Evolutionary conservation across 1,140 invertebrate genomes (phyloP).

Genomic region (Galleria mellonella): DNA sequence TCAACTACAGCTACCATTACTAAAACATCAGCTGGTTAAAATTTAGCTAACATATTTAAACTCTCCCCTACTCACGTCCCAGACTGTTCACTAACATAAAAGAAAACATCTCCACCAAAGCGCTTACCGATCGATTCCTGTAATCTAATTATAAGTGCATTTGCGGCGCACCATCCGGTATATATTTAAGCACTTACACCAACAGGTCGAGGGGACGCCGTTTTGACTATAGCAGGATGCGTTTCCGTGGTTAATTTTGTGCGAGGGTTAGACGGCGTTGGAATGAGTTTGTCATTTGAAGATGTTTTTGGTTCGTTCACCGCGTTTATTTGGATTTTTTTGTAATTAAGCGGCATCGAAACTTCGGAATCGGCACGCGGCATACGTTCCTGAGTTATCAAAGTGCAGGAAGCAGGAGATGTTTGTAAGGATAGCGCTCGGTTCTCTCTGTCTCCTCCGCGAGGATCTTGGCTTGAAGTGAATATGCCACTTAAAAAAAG

Average conservation of each 20-base stretch:
- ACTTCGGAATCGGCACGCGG: too few species aligned
- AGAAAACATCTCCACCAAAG: constrained; percentile 1
- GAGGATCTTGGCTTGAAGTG: too few species aligned
- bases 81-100: neutral
- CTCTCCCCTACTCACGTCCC: neutral
- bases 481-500: too few species aligned
- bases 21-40: too few species aligned
- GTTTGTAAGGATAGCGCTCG: too few species aligned
- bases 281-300: neutral
- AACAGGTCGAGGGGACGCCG: neutral
- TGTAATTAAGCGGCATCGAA: too few species aligned
- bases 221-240: constrained; percentile 15
- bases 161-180: neutral
- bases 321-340: neutral
- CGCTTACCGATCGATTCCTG: neutral
- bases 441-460: too few species aligned
- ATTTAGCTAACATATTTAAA: too few species aligned
- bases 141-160: neutral
- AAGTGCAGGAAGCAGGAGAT: too few species aligned
- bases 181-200: neutral
- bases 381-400: too few species aligned
- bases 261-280: neutral
- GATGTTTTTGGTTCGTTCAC: neutral
- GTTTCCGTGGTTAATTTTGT: constrained; percentile 21
- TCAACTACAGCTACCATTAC: too few species aligned